Conservation (phyloP, 1,140 invertebrate genomes). For the Choristoneura fumiferana region DNA sequence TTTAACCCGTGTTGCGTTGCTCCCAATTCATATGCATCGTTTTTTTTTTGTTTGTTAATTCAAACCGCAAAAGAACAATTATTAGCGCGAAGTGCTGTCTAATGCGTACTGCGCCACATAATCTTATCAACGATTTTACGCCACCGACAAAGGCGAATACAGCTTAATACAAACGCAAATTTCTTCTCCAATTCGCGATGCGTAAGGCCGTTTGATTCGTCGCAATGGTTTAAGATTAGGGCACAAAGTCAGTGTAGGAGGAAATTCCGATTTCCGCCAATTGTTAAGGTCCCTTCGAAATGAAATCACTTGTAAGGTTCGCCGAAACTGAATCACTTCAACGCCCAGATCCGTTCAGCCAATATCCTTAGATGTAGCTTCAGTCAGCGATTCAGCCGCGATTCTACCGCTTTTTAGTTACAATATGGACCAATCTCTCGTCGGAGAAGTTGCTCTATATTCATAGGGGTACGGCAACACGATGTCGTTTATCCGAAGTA, state of each 20-base stretch:
- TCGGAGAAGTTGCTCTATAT: not conserved
- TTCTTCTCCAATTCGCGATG: slow-evolving; percentile 26
- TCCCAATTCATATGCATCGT: no score
- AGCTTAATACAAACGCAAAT: slow-evolving; percentile 30
- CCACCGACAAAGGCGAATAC: not conserved
- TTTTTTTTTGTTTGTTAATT: no score
- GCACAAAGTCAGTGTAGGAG: slow-evolving; percentile 36
- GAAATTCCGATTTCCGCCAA: slow-evolving; percentile 48
- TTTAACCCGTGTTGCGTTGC: no score
- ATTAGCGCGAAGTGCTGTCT: no score
- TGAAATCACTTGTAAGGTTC: slow-evolving; percentile 44
- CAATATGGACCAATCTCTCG: slow-evolving; percentile 1
- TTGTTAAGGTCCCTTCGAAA: slow-evolving; percentile 42
- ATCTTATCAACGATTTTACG: slow-evolving; percentile 1
- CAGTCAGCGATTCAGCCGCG: slow-evolving; percentile 32
- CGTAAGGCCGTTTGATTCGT: slow-evolving; percentile 39
- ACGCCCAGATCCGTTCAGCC: slow-evolving; percentile 34
- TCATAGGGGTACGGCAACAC: not conserved
- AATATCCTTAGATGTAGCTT: slow-evolving; percentile 30
- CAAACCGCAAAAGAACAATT: no score
- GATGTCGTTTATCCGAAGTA: not conserved
- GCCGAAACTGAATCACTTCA: slow-evolving; percentile 47
- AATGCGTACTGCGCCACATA: not conserved
- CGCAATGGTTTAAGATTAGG: slow-evolving; percentile 41
- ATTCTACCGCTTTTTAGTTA: slow-evolving; percentile 24